Base-by-base conservation (phyloP, 2,797 vertebrate genomes). In the Lacerta bilineata region DNA sequence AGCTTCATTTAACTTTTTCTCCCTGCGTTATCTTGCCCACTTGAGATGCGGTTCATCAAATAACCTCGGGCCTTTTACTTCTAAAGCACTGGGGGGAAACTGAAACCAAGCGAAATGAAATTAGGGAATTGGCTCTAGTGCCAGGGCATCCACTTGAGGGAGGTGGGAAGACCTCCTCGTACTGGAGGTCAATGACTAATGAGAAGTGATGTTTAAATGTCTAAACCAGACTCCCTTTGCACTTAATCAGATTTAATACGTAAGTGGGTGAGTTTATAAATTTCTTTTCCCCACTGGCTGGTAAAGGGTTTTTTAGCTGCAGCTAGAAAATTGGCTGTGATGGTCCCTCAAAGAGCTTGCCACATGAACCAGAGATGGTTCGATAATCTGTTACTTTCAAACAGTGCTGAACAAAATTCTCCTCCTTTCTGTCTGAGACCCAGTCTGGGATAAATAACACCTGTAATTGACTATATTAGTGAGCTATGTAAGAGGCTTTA, bases 321-420 rank as follows among this genome's bases (percentile, higher is more conserved):
- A 61, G 66, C 11, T 80, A 39, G 5, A 25, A 69, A 85, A 90
- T 69, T 46, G 50, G 71, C 43, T 85, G 72, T 41, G 43, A 66
- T 78, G 72, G n/a, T 85, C 69, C 46, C n/a, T 79, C 29, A 76
- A 36, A 39, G 68, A 46, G 43, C 80, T 80, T 82, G 83, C 68
- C 23, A n/a, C 76, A 72, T 82, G 59, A 80, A 85, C 46, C 23
- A 84, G 72, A 50, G 36, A 33, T 79, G 33, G 66, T 83, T 90
- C 66, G 23, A 87, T 89, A 90, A 87, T 84, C 75, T 77, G 59
- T 80, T 87, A 74, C 29, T 80, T 80, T 88, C 76, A 71, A 36
- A 77, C 80, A 82, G 33, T 36, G 13, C 74, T 81, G 74, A 80
- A 66, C 36, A 15, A 87, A 88, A 85, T 87, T 85, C 69, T 76